Evolutionary conservation across 2,113 vertebrate genomes (phyloP).

Genomic region (Perca flavescens): DNA sequence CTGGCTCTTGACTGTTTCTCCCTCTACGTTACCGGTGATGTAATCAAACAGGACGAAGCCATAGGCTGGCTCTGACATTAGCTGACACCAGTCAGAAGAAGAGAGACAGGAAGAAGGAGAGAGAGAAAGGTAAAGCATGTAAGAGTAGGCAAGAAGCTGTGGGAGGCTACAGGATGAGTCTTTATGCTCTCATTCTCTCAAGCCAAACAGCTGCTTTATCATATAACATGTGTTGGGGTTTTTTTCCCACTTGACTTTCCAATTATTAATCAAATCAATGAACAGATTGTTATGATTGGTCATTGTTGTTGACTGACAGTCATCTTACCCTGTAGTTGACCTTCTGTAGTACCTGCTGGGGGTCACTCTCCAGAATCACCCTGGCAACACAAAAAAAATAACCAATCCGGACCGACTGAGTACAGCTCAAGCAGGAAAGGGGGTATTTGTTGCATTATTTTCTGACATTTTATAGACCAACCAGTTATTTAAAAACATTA

Average conservation of each 20-base stretch:
- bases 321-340: conserved; percentile 91
- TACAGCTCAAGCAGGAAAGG: background rate
- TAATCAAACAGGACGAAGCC: conserved; percentile 91
- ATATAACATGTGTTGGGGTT: background rate
- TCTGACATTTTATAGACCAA: background rate
- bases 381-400: conserved; percentile 73
- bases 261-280: background rate
- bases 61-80: conserved; percentile 84
- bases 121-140: conserved; percentile 43
- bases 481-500: background rate
- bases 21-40: conserved; percentile 85
- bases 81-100: conserved; percentile 72
- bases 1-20: conserved; percentile 78
- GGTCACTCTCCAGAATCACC: conserved; percentile 94
- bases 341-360: conserved; percentile 92
- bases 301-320: background rate
- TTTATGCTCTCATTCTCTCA: background rate
- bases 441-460: background rate
- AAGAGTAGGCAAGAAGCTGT: conserved; percentile 13
- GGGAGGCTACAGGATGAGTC: conserved; percentile 12
- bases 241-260: background rate
- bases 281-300: background rate
- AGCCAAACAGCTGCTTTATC: conserved; percentile 8
- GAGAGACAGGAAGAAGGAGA: conserved; percentile 23
- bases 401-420: conserved; percentile 24